Base-by-base conservation (phyloP, 2,113 vertebrate species). In the Leptobrachium ailaonicum region DNA sequence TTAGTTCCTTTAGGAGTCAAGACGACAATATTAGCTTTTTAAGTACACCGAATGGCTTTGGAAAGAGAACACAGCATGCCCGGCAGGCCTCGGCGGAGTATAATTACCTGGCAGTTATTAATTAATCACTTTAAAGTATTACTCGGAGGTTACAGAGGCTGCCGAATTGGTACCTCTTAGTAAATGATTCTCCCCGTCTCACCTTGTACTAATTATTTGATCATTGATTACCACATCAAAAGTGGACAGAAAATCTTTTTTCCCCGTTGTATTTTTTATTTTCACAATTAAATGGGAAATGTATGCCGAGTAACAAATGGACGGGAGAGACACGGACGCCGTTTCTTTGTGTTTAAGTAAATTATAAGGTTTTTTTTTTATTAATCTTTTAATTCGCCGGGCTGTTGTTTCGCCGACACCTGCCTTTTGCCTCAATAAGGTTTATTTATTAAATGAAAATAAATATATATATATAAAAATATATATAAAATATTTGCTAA, bases 121-220 rank as follows among this genome's bases (percentile, higher is more conserved):
- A 60, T 60, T 60, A 60, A 60, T 60, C 10, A 2, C 56, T 60
- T 8, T 60, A 60, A 60, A 60, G 9, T 60, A 60, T 60, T 60
- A 60, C 56, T 60, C 10, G 3, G 56, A 60, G 56, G 56, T 60
- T 60, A 60, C 56, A 60, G 10, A 12, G 56, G 56, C 56, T 14
- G 56, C 56, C 0, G 56, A 60, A 60, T 60, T 60, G 56, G 56
- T 60, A 12, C 56, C 56, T 7, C 56, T 60, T 60, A 60, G 56
- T 60, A 60, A 60, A 60, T 60, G 11, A 60, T 60, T 60, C 56
- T 60, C 56, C 11, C 56, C 13, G 56, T 60, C 56, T 60, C 56
- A 60, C 56, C 56, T 60, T 60, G 56, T 60, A 60, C 56, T 60
- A 60, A 60, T 60, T 60, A 60, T 60, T 60, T 60, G 56, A 60